Conservation (phyloP, 53 echinoderm and acorn worm genomes). For the Echinometra lucunter region DNA sequence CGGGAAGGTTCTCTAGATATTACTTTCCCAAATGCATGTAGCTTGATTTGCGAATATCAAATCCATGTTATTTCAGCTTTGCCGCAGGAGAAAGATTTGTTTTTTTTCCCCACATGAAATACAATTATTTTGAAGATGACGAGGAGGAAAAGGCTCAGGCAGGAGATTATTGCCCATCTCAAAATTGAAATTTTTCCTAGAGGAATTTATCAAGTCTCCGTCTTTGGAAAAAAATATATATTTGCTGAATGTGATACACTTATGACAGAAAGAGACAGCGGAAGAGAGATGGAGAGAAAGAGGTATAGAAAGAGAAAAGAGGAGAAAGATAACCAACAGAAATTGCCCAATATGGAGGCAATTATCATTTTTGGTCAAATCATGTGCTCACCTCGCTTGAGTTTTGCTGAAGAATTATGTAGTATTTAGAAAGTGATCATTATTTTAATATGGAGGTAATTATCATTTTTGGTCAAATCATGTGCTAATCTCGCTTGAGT, state of each 20-base stretch:
- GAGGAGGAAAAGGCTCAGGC: not conserved
- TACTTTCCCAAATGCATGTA: not conserved
- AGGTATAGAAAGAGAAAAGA: not conserved
- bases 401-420: too few relatives aligned
- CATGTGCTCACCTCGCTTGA: too few relatives aligned
- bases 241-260: not conserved
- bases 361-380: too few relatives aligned
- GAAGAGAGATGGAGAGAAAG: not conserved
- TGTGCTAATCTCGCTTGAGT: too few relatives aligned
- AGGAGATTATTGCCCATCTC: not conserved
- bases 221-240: not conserved
- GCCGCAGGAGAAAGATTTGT: not conserved
- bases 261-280: not conserved
- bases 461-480: too few relatives aligned
- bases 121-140: not conserved
- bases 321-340: too few relatives aligned
- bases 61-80: not conserved
- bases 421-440: too few relatives aligned
- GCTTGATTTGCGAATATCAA: not conserved
- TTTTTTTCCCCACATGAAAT: not conserved
- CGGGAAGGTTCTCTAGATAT: not conserved
- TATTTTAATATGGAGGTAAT: too few relatives aligned
- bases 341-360: too few relatives aligned
- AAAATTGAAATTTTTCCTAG: not conserved
- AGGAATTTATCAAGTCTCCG: not conserved